Conservation (phyloP, 2,113 vertebrate genomes). For the Elgaria multicarinata region DNA sequence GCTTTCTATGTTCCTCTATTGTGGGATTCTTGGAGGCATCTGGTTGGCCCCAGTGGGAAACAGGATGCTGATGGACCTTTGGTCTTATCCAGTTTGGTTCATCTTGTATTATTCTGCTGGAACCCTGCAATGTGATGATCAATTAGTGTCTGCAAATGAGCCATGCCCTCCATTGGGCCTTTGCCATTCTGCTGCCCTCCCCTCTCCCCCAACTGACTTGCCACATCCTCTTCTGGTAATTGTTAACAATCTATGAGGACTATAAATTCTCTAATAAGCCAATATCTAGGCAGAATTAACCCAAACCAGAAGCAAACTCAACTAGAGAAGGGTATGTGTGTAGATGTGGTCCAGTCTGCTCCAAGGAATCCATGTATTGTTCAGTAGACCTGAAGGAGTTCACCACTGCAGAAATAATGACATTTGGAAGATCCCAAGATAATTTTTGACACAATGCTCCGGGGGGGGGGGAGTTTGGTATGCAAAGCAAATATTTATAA, state of each 20-base stretch:
- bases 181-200: not conserved
- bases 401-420: not conserved
- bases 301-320: not conserved
- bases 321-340: not conserved
- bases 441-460: not conserved
- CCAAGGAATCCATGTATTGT: not conserved
- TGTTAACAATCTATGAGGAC: not conserved
- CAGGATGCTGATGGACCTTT: not conserved
- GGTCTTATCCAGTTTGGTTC: not conserved
- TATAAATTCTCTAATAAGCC: not conserved
- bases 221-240: too few species aligned
- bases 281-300: not conserved
- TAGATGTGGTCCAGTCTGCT: not conserved
- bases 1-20: not conserved
- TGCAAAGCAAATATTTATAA: too few species aligned
- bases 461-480: not conserved
- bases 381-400: not conserved
- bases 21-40: not conserved
- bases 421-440: not conserved
- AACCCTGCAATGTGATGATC: not conserved
- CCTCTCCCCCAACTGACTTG: too few species aligned
- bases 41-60: not conserved
- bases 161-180: not conserved
- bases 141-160: not conserved
- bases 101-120: not conserved